Conservation (phyloP, 2,888 invertebrate genomes). For the Physocephala rufipes region DNA sequence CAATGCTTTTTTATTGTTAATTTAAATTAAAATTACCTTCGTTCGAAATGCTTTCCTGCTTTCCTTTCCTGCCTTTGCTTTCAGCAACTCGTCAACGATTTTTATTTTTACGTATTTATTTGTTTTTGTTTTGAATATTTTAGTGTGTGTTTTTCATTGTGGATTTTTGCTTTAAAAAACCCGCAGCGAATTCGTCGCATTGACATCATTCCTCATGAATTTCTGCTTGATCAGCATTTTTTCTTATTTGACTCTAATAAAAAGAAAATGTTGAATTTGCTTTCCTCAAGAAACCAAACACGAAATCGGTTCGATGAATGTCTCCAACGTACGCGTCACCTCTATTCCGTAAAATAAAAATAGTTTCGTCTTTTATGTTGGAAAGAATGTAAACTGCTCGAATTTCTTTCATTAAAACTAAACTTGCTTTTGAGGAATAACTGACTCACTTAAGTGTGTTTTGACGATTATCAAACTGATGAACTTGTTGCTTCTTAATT, state of each 20-base stretch:
- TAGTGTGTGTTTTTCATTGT: too few relatives aligned
- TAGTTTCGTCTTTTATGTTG: neutral
- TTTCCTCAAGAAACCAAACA: too few relatives aligned
- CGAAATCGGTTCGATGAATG: too few relatives aligned
- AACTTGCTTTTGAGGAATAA: neutral
- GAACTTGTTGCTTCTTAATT: conserved; percentile 18
- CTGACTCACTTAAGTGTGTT: neutral
- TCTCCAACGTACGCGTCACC: neutral
- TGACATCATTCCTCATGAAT: conserved; percentile 23
- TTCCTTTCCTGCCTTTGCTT: too few relatives aligned
- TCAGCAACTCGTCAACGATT: too few relatives aligned
- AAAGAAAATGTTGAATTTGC: neutral
- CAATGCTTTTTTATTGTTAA: too few relatives aligned
- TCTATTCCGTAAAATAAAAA: neutral
- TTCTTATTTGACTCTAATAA: neutral
- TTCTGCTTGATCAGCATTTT: conserved; percentile 1
- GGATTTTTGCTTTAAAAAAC: too few relatives aligned
- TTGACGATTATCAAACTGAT: neutral
- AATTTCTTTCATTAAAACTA: conserved; percentile 5
- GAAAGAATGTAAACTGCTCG: conserved; percentile 15
- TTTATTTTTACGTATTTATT: too few relatives aligned
- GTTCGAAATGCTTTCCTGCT: too few relatives aligned
- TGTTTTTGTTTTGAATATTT: too few relatives aligned
- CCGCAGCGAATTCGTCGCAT: conserved; percentile 9
- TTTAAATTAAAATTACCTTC: too few relatives aligned